Evolutionary conservation across 2,888 invertebrate genomes (phyloP), one percentile per base, ranked within the genome.

Genomic region (Drosophila monieri): DNA sequence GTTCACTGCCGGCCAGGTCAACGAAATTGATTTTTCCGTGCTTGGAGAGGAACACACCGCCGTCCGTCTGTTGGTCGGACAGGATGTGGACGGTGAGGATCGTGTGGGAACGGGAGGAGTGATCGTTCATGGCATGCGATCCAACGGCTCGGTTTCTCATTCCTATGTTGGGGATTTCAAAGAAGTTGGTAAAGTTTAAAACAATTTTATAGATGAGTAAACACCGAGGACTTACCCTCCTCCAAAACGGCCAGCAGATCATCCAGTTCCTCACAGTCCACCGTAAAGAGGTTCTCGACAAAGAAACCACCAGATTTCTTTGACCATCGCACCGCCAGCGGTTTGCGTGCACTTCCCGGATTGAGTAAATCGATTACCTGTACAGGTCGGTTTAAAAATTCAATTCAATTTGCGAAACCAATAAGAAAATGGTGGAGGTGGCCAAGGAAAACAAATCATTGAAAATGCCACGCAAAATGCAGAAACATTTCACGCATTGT

Each of bases 1-100:
- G 97, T 92, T 98, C 98, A 88, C 97, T 98, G n/a, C 98, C 98
- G 0, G 98, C 98, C 66, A 98, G 92, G 91, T 98, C 98, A 6
- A 98, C 98, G 90, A 98, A 98, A 92, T 98, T 97, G 58, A 98
- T 95, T 92, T 98, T 98, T 25, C 98, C 98, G 85, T 97, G 96
- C 78, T 97, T 95, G 35, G 97, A 96, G 80, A 98, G 95, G 80
- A 96, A 97, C 46, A 97, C 95, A 46, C 96, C 96, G 71, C 95
- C 94, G 87, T 95, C 95, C 27, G 95, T 95, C 89, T 95, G 95
- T 86, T 95, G 94, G 89, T 98, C 98, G 0, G 97, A 95, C 35
- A 96, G 95, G 78, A 98, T 97, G 86, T 96, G 95, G 55, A 98
- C 96, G 18, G 97, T 96, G n/a, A 98, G 93, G 32, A 91, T 91